These are phyloP conservation scores for Triplophysa dalaica DNA, from an alignment of 2,113 vertebrate species.

Conservation along the genomic window DNA sequence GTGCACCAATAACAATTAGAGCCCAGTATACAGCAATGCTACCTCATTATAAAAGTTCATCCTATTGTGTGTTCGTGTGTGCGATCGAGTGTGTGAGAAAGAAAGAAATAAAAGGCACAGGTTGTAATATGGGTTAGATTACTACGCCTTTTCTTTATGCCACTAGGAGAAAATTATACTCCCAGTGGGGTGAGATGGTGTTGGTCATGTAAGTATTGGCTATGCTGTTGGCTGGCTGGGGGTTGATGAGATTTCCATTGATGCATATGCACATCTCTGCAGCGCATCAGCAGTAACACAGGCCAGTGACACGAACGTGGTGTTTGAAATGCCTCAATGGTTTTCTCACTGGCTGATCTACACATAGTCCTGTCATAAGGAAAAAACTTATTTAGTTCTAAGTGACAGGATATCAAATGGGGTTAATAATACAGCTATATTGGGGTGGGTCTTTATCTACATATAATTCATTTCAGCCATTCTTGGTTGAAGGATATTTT, in stretches of 20 bases:
- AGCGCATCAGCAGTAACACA: constrained; percentile 14
- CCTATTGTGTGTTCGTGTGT: background rate
- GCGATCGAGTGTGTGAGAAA: constrained; percentile 31
- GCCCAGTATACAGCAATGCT: background rate
- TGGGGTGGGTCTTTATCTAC: background rate
- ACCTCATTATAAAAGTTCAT: constrained; percentile 31
- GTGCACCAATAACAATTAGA: constrained; percentile 13
- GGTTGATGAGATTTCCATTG: constrained; percentile 33
- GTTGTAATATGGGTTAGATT: background rate
- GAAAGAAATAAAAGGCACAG: background rate
- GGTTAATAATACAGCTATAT: constrained; percentile 62
- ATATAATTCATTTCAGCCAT: background rate
- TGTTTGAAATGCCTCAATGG: constrained; percentile 25
- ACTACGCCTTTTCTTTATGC: constrained; percentile 12
- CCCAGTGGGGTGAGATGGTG: background rate
- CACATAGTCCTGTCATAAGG: constrained; percentile 24
- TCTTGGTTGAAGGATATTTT: background rate
- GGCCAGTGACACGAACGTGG: constrained; percentile 27
- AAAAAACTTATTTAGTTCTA: constrained; percentile 44
- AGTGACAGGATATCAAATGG: constrained; percentile 67
- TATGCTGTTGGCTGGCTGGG: background rate
- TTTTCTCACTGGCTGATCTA: constrained; percentile 37
- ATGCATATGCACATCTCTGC: constrained; percentile 32
- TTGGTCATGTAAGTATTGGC: constrained; percentile 3
- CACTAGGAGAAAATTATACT: background rate